A percentile compares a stretch with the other conserved stretches of the same genome.
Conservation (phyloP, 2,888 invertebrate genomes). For the Ophion costatus region DNA sequence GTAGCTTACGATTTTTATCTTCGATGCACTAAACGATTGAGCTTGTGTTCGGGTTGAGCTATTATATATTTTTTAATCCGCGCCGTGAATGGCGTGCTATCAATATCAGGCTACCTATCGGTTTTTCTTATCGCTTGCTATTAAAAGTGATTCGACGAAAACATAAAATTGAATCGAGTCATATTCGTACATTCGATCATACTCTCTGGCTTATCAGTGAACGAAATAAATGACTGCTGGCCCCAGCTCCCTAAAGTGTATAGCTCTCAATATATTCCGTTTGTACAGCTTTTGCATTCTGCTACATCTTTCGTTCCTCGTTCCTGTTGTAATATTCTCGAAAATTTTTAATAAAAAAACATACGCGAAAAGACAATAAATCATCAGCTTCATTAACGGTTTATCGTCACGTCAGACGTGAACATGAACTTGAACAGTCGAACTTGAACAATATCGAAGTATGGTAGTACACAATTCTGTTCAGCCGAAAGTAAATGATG, state of each 20-base stretch:
- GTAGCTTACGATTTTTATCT: neutral
- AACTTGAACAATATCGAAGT: too few relatives aligned
- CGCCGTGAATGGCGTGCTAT: neutral
- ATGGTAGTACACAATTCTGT: too few relatives aligned
- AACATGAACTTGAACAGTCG: too few relatives aligned
- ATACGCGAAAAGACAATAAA: neutral
- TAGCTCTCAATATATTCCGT: neutral
- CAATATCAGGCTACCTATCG: neutral
- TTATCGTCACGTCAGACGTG: too few relatives aligned
- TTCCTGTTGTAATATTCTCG: neutral
- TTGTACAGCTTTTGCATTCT: neutral
- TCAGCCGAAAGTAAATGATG: too few relatives aligned
- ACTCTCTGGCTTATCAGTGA: neutral
- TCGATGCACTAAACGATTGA: neutral
- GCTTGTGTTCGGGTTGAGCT: neutral
- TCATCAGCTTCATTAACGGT: neutral
- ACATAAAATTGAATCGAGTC: neutral
- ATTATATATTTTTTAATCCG: neutral
- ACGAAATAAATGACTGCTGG: neutral
- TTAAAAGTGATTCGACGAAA: neutral
- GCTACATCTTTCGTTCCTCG: neutral
- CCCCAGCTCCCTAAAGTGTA: neutral
- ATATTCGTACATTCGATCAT: neutral
- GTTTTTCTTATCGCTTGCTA: neutral
- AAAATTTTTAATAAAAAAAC: too few relatives aligned